phyloP scores from a whole-genome alignment of 2,797 vertebrate species.

The Acrocephalus scirpaceus region DNA sequence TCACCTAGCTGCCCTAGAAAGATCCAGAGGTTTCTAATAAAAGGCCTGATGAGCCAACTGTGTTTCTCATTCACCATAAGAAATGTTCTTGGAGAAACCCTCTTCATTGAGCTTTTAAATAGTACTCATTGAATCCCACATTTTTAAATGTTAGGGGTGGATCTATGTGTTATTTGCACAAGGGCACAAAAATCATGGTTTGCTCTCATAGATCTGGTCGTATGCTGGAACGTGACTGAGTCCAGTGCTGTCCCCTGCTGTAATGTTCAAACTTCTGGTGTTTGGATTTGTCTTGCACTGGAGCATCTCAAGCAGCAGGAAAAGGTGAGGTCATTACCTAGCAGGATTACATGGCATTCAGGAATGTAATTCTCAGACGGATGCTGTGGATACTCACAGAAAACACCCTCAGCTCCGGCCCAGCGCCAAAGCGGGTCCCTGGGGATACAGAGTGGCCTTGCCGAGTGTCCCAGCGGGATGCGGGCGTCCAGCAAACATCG shows the following conservation, averaged over 20 bases:
- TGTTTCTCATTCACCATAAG: not conserved
- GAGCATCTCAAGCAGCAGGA: not conserved
- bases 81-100: not conserved
- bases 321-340: not conserved
- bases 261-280: not conserved
- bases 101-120: not conserved
- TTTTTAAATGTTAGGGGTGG: not conserved
- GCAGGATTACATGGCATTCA: not conserved
- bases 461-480: fast-evolving
- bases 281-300: not conserved
- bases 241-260: not conserved
- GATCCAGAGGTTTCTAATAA: not conserved
- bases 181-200: not conserved
- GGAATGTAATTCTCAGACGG: not conserved
- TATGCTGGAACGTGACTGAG: not conserved
- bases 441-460: not conserved
- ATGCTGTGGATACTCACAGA: too few species aligned
- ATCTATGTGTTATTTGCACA: not conserved
- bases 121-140: not conserved
- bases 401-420: not conserved
- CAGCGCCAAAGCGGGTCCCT: not conserved
- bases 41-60: not conserved
- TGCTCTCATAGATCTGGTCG: fast-evolving
- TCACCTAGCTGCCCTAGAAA: not conserved
- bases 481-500: not conserved